phyloP scores from a whole-genome alignment of 2,888 invertebrate genomes.

The Coelinius sp. region DNA sequence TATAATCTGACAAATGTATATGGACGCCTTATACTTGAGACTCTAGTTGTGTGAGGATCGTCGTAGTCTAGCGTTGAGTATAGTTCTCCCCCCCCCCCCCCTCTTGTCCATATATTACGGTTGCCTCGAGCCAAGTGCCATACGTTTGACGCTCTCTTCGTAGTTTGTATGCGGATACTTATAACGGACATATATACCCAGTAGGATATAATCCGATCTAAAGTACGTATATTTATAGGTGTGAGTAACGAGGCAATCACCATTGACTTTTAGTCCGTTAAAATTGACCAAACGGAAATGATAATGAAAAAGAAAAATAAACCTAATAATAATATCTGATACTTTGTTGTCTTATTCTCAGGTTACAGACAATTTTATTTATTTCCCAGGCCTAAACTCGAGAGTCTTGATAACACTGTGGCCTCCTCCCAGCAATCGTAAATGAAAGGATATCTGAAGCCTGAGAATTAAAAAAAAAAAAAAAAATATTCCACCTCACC shows the following conservation, averaged over 20 bases:
- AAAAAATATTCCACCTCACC: not conserved
- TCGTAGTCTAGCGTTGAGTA: not conserved
- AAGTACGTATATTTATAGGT: not conserved
- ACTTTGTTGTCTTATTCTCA: not conserved
- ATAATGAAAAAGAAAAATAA: not conserved
- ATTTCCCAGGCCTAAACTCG: not conserved
- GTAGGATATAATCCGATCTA: not conserved
- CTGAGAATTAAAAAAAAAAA: not conserved
- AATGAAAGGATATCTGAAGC: conserved; percentile 6
- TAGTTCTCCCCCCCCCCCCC: not conserved
- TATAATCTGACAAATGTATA: conserved; percentile 52
- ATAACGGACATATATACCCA: conserved; percentile 16
- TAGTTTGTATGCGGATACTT: conserved; percentile 11
- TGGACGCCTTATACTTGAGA: conserved; percentile 34
- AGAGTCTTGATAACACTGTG: not conserved
- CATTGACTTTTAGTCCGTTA: not conserved
- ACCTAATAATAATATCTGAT: not conserved
- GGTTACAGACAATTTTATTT: not conserved
- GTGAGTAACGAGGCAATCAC: not conserved
- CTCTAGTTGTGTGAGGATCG: not conserved
- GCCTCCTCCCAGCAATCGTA: conserved; percentile 12
- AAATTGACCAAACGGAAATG: not conserved
- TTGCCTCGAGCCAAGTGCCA: conserved; percentile 20
- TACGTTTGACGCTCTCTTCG: conserved; percentile 17
- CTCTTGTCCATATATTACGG: not conserved